phyloP scores from a whole-genome alignment of 2,113 vertebrate species.

The Agapornis roseicollis region DNA sequence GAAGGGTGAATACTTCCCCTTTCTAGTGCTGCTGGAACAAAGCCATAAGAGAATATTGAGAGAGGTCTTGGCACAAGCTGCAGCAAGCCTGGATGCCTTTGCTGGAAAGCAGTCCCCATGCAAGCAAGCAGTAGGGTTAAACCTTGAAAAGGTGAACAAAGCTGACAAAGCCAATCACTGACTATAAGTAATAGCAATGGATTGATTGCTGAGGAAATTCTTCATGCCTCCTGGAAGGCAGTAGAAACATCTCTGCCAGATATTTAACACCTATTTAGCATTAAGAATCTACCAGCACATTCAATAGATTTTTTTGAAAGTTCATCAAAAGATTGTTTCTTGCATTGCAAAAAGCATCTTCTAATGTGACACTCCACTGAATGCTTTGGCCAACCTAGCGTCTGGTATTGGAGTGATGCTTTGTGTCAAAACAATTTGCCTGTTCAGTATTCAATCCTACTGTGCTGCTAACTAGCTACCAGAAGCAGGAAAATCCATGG shows the following conservation, averaged over 20 bases:
- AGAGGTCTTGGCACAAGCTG: not conserved
- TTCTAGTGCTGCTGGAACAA: not conserved
- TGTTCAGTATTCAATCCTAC: not conserved
- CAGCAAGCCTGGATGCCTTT: not conserved
- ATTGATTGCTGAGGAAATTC: not conserved
- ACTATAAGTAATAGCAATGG: accelerated
- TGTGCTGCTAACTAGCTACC: not conserved
- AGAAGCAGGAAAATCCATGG: not conserved
- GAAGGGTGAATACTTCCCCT: not conserved
- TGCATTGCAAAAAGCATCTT: not conserved
- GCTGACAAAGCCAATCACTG: not conserved
- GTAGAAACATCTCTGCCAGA: not conserved
- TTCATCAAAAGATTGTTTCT: not conserved
- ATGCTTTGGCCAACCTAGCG: not conserved
- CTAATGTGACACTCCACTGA: not conserved
- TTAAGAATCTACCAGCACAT: not conserved
- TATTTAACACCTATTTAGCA: not conserved
- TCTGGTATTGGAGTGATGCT: not conserved
- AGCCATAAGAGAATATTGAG: not conserved
- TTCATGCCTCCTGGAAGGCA: not conserved
- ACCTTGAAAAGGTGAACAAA: not conserved
- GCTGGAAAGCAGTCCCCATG: not conserved
- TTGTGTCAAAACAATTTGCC: not conserved
- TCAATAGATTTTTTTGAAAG: not conserved
- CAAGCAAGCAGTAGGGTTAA: not conserved